phyloP scores from a whole-genome alignment of 1,140 invertebrate species.

The Sarcophaga bullata region DNA sequence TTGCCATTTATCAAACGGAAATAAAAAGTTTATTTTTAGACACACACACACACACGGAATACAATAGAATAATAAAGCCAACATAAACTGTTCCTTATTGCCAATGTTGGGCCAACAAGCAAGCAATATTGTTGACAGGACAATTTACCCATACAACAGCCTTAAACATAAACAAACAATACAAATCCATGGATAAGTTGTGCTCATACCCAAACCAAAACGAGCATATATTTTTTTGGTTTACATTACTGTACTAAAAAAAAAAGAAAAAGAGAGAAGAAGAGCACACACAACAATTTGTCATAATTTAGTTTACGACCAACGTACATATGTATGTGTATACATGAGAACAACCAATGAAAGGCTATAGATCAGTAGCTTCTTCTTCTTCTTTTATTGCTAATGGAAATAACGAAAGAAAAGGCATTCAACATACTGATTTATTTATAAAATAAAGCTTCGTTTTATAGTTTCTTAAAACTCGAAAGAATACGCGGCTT shows the following conservation, averaged over 20 bases:
- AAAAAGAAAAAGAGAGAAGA: no score
- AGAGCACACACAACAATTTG: not conserved
- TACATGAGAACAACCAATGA: not conserved
- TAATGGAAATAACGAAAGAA: not conserved
- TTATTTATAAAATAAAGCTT: no score
- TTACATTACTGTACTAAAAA: not conserved
- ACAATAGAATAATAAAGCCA: not conserved
- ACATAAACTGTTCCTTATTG: not conserved
- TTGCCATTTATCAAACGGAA: conserved; percentile 19
- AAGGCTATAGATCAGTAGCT: not conserved
- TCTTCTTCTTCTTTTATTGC: no score
- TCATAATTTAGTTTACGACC: conserved; percentile 21
- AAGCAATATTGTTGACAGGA: conserved; percentile 3
- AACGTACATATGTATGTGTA: not conserved
- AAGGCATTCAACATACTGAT: no score
- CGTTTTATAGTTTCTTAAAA: not conserved
- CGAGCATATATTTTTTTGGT: not conserved
- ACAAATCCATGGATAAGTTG: not conserved
- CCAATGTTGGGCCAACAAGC: not conserved
- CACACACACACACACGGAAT: not conserved
- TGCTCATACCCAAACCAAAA: not conserved
- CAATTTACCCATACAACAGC: not conserved
- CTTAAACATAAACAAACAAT: not conserved
- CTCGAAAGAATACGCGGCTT: not conserved
- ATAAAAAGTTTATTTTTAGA: not conserved